These are phyloP conservation scores for Fregata magnificens DNA, from an alignment of 2,113 vertebrate genomes.

Conservation along the genomic window DNA sequence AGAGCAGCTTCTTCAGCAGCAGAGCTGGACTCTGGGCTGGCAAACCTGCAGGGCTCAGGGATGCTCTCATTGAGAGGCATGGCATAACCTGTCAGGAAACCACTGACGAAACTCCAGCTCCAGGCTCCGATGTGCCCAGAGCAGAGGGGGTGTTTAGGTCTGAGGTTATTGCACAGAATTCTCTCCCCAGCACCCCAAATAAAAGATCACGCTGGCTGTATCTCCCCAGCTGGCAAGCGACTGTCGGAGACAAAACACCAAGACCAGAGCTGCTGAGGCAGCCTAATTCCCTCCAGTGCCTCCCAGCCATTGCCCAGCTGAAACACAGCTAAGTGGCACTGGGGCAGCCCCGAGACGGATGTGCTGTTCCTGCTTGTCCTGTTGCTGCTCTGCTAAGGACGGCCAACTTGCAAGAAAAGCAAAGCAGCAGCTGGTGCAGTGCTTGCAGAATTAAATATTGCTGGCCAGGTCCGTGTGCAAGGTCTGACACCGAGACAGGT, in stretches of 20 bases:
- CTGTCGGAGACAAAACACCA: neutral
- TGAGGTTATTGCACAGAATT: neutral
- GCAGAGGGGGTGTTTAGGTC: neutral
- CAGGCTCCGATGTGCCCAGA: neutral
- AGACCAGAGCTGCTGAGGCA: neutral
- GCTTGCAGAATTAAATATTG: neutral
- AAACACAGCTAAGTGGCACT: neutral
- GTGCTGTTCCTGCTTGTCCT: neutral
- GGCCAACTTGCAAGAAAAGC: neutral
- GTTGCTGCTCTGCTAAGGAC: neutral
- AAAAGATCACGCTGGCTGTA: accelerated
- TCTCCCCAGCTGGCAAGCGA: neutral
- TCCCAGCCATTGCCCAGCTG: accelerated
- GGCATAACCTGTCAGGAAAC: neutral
- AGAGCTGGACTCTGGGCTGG: neutral
- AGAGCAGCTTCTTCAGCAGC: neutral
- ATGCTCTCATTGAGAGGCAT: neutral
- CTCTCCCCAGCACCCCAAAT: neutral
- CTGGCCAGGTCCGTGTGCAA: neutral
- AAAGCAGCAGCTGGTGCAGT: neutral
- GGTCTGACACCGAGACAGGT: neutral
- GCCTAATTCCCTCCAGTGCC: neutral
- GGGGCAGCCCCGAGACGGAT: neutral
- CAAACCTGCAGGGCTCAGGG: neutral
- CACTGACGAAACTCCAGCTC: neutral